phyloP scores from a whole-genome alignment of 2,888 invertebrate species.

The Phyllotreta cruciferae region DNA sequence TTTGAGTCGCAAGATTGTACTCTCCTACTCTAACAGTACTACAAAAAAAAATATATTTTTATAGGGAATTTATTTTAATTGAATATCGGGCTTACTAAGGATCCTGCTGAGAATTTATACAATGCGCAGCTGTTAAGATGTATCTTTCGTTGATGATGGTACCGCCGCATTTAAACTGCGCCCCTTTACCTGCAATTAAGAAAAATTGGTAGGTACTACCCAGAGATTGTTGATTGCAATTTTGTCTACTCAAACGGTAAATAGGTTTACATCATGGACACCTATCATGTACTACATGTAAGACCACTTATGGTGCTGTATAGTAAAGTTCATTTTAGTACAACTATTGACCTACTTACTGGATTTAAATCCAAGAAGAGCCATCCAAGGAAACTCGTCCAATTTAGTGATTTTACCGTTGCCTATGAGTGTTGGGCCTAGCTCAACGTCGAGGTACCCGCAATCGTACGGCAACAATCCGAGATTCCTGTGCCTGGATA shows the following conservation, averaged over 20 bases:
- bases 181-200: constrained; percentile 46
- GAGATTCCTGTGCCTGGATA: constrained; percentile 55
- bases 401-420: constrained; percentile 67
- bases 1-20: constrained; percentile 61
- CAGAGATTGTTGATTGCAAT: no score
- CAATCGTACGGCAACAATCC: constrained; percentile 61
- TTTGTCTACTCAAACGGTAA: no score
- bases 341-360: constrained; percentile 32
- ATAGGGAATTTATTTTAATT: background rate
- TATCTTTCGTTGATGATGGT: constrained; percentile 64
- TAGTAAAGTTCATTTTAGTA: no score
- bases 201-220: no score
- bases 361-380: constrained; percentile 61
- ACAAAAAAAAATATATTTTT: constrained; percentile 57
- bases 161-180: constrained; percentile 60
- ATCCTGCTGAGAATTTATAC: constrained; percentile 56
- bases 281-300: no score
- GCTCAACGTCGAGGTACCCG: constrained; percentile 63
- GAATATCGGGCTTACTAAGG: constrained; percentile 49
- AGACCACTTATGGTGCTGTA: no score
- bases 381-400: constrained; percentile 80
- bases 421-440: no score
- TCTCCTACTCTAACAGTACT: constrained; percentile 70
- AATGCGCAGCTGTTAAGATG: constrained; percentile 69
- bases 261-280: no score